Percentiles rank a stretch among this genome's conserved stretches.
Evolutionary conservation across 35 echinoderm and acorn worm genomes (phyloP).

Genomic region (Strongylocentrotus purpuratus): DNA sequence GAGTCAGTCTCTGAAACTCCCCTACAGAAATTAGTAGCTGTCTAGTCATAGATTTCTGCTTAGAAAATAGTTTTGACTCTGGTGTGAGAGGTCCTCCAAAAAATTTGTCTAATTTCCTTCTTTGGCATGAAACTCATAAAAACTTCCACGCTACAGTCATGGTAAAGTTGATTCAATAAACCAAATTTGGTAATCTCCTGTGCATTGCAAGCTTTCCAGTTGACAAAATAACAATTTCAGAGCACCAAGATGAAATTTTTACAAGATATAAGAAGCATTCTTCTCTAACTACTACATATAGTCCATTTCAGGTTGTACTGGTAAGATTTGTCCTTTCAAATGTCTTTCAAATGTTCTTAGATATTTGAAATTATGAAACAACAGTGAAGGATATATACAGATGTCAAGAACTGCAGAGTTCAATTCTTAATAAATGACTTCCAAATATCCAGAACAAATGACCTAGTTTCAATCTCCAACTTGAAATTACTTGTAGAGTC

Average conservation of each 20-base stretch:
- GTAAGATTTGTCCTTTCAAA: background rate
- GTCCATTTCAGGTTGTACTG: slow-evolving; percentile 16
- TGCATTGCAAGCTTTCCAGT: background rate
- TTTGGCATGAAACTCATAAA: slow-evolving; percentile 4
- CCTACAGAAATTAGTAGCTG: background rate
- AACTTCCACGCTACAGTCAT: background rate
- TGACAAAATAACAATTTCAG: background rate
- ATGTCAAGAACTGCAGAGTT: background rate
- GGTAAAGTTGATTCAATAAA: background rate
- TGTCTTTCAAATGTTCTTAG: background rate
- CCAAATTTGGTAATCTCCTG: background rate
- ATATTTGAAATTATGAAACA: background rate
- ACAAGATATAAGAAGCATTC: background rate
- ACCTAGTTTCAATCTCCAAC: background rate
- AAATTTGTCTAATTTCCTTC: background rate
- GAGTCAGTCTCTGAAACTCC: background rate
- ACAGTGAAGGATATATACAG: background rate
- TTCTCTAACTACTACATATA: background rate
- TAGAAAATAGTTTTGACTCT: background rate
- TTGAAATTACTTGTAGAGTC: background rate
- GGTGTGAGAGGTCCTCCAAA: background rate
- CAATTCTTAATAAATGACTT: background rate
- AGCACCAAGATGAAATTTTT: background rate
- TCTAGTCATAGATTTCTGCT: background rate
- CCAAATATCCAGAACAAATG: background rate